Conservation (phyloP, 2,888 invertebrate genomes). For the Catotricha subobsoleta region DNA sequence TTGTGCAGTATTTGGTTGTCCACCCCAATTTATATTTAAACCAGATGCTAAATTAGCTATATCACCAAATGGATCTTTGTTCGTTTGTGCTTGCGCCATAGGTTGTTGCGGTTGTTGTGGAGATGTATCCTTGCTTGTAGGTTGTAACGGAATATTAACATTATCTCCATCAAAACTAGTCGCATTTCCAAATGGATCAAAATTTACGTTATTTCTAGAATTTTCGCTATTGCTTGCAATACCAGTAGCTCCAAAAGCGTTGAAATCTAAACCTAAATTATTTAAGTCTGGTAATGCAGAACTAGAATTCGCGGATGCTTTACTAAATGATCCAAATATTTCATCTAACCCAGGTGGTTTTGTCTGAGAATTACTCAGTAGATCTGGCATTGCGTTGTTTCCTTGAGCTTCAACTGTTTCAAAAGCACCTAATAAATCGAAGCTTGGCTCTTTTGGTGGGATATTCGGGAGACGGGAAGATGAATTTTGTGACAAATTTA, state of each 20-base stretch:
- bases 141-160: slow-evolving; percentile 14
- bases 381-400: slow-evolving; percentile 22
- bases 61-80: slow-evolving; percentile 55
- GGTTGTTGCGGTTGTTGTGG: slow-evolving; percentile 31
- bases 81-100: not conserved
- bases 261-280: slow-evolving; percentile 17
- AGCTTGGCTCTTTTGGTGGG: slow-evolving; percentile 29
- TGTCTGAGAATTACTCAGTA: slow-evolving; percentile 14
- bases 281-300: slow-evolving; percentile 11
- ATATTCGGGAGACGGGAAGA: slow-evolving; percentile 1
- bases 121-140: slow-evolving; percentile 27
- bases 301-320: slow-evolving; percentile 5
- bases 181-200: slow-evolving; percentile 5
- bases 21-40: slow-evolving; percentile 26
- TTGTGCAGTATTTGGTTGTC: slow-evolving; percentile 21
- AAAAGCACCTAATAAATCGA: slow-evolving; percentile 39
- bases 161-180: slow-evolving; percentile 1
- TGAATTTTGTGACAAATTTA: slow-evolving; percentile 31
- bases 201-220: slow-evolving; percentile 8
- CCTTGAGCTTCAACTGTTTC: slow-evolving; percentile 24
- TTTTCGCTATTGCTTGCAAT: too few relatives aligned
- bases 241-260: slow-evolving; percentile 13
- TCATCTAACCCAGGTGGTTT: slow-evolving; percentile 35
- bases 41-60: slow-evolving; percentile 35
- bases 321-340: slow-evolving; percentile 39